Conservation (phyloP, 2,797 vertebrate species). For the Iguana delicatissima region DNA sequence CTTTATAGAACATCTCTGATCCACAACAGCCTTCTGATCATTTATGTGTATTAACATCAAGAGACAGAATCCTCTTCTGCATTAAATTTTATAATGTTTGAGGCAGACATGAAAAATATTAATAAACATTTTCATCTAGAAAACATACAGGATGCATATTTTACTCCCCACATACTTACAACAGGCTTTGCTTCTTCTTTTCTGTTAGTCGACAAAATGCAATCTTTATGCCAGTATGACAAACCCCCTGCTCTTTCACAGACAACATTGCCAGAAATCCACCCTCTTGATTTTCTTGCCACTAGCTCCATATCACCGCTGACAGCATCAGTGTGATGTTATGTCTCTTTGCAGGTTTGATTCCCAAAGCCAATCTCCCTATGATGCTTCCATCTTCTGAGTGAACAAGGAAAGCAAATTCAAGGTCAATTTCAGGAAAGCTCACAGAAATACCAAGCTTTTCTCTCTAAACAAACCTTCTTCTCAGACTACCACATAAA, state of each 20-base stretch:
- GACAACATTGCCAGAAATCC: slow-evolving; percentile 43
- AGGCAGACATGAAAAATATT: slow-evolving; percentile 46
- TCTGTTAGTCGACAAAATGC: slow-evolving; percentile 33
- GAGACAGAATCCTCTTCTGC: slow-evolving; percentile 19
- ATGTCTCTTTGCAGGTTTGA: slow-evolving; percentile 74
- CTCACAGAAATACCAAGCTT: slow-evolving; percentile 18
- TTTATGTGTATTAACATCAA: slow-evolving; percentile 39
- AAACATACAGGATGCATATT: slow-evolving; percentile 20
- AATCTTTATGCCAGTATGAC: slow-evolving; percentile 40
- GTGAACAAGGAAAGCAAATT: slow-evolving; percentile 46
- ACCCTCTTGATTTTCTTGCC: slow-evolving; percentile 55
- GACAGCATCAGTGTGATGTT: slow-evolving; percentile 73
- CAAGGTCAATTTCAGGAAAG: slow-evolving; percentile 59
- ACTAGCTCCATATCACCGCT: slow-evolving; percentile 56
- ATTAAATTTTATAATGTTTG: slow-evolving; percentile 46
- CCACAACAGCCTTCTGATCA: slow-evolving; percentile 49
- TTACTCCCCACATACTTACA: slow-evolving; percentile 74
- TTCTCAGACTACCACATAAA: slow-evolving; percentile 70
- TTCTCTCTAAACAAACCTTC: slow-evolving; percentile 58
- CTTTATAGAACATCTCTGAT: slow-evolving; percentile 1
- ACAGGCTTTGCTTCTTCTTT: slow-evolving; percentile 67
- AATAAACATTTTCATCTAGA: neutral
- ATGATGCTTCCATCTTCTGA: slow-evolving; percentile 52
- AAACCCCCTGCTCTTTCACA: slow-evolving; percentile 52
- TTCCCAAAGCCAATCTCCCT: slow-evolving; percentile 69